Evolutionary conservation across 30 jellyfish, hydroid and myxozoan genomes (phyloP).

Genomic region (Aurelia sp.): DNA sequence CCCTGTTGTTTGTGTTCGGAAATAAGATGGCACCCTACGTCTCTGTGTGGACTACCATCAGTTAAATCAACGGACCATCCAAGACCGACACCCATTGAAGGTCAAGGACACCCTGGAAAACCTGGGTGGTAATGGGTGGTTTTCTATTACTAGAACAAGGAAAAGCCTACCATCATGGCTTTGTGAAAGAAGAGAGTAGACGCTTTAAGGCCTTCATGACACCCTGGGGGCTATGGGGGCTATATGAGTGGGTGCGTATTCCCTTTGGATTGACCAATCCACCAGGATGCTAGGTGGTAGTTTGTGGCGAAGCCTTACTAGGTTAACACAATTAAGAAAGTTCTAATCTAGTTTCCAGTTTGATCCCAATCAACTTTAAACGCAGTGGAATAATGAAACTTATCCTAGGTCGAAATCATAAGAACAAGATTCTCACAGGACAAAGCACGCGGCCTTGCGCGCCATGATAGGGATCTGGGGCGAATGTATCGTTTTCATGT

Average conservation of each 20-base stretch:
- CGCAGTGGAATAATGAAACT: too few species aligned
- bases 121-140: constrained; percentile 37
- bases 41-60: constrained; percentile 59
- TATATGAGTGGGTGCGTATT: constrained; percentile 17
- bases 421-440: too few species aligned
- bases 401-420: too few species aligned
- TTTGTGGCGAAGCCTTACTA: too few species aligned
- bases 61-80: constrained; percentile 25
- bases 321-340: too few species aligned
- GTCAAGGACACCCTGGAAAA: constrained; percentile 34
- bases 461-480: too few species aligned
- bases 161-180: constrained; percentile 9
- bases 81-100: constrained; percentile 38
- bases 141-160: constrained; percentile 44
- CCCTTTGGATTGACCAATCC: not conserved
- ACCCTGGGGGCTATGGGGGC: not conserved
- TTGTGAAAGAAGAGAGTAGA: constrained; percentile 21
- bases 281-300: constrained; percentile 6
- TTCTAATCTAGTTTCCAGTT: too few species aligned
- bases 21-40: constrained; percentile 41
- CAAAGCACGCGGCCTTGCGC: too few species aligned
- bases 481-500: too few species aligned
- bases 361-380: too few species aligned
- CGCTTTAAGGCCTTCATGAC: too few species aligned
- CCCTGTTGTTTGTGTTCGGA: constrained; percentile 46